Base-by-base conservation (phyloP, 2,797 vertebrate genomes). In the Mus minutoides region DNA sequence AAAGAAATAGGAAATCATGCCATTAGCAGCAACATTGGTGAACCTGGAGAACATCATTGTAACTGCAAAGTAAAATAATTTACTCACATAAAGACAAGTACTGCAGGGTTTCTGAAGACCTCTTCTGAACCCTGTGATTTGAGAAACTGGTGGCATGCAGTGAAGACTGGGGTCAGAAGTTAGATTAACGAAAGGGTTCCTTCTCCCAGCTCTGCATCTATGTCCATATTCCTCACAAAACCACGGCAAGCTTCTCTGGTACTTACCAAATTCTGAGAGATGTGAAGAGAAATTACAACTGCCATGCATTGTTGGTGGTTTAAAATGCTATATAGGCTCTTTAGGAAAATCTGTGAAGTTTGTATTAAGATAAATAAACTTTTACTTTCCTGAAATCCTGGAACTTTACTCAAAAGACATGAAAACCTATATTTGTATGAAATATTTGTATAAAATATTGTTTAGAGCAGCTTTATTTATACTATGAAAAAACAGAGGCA, bases 401-500 rank as follows among this genome's bases (percentile, higher is more conserved):
- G 56, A 31, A 12, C 60, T 93, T 77, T 93, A 91, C 13, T 88
- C 37, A 75, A 49, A 60, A 94, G 56, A 92, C 87, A 78, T 88
- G 34, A 90, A 94, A 90, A 83, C 9, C n/a, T 85, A 43, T 7
- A 4, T 90, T 94, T 86, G 56, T 24, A 29, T 7, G 69, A 90
- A 75, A 60, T 75, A 4, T 90, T 94, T 86, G 56, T 24, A 29
- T 7, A 76, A 90, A 75, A 60, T 75, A n/a, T 13, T 95, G 7
- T 83, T 93, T 92, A 77, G 34, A 80, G 13, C 34, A 92, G 26
- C 5, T 62, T 64, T 96, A 90, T 82, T 95, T 62, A 54, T 88
- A 52, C 75, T 85, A 54, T 69, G 21, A 78, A 56, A 87, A 92
- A 37, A 8, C 58, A 24, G 31, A 90, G 90, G 79, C 43, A 86